Percentiles rank a stretch among this genome's conserved stretches.
Evolutionary conservation across 2,113 vertebrate genomes (phyloP).

Genomic region (Perca flavescens): DNA sequence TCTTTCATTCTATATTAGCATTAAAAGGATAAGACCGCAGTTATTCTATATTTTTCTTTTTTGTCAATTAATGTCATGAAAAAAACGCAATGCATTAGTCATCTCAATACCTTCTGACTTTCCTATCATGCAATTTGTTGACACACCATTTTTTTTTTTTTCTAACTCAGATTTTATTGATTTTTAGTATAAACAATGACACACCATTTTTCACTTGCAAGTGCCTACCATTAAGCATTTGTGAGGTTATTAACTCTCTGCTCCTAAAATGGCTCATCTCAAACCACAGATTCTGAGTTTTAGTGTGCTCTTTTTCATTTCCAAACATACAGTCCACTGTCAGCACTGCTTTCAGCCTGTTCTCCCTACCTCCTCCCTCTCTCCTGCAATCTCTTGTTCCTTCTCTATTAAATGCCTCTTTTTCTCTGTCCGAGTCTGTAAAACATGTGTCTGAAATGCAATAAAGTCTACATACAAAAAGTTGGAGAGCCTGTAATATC

Average conservation of each 20-base stretch:
- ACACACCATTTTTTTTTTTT: too few relatives aligned
- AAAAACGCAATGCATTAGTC: neutral
- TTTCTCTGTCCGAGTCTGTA: conserved; percentile 26
- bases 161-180: too few relatives aligned
- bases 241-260: neutral
- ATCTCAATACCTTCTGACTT: neutral
- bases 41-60: neutral
- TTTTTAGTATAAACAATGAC: too few relatives aligned
- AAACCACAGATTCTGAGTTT: conserved; percentile 7
- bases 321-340: conserved; percentile 19
- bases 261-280: neutral
- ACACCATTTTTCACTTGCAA: too few relatives aligned
- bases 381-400: conserved; percentile 38
- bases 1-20: neutral
- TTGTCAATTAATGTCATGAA: neutral
- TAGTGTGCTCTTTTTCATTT: conserved; percentile 29
- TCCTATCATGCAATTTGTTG: neutral
- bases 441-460: conserved; percentile 26
- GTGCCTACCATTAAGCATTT: too few relatives aligned
- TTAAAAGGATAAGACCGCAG: neutral
- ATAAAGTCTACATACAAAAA: conserved; percentile 24
- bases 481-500: conserved; percentile 28
- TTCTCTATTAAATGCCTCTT: conserved; percentile 9
- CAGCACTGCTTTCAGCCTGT: conserved; percentile 24
- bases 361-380: conserved; percentile 61